These are phyloP conservation scores for Saturnia pavonia DNA, from an alignment of 2,888 invertebrate genomes.

Conservation along the genomic window DNA sequence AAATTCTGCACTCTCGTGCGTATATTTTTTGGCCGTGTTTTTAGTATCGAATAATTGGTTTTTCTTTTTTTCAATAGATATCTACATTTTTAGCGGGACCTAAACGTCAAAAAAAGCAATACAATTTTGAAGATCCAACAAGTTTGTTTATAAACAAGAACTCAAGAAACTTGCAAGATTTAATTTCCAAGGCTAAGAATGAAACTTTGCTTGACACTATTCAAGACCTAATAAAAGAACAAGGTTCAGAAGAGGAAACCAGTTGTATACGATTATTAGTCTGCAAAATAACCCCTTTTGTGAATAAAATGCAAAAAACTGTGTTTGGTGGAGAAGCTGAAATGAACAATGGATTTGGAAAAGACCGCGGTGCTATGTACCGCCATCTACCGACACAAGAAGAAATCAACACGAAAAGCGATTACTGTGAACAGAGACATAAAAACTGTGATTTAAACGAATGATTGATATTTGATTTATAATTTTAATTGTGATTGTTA, in stretches of 20 bases:
- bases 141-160: slow-evolving; percentile 85
- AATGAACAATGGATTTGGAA: slow-evolving; percentile 47
- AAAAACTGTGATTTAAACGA: slow-evolving; percentile 73
- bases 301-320: slow-evolving; percentile 89
- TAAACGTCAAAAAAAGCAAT: slow-evolving; percentile 46
- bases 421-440: slow-evolving; percentile 83
- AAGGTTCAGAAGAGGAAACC: slow-evolving; percentile 81
- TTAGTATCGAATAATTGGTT: too few relatives aligned
- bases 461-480: slow-evolving; percentile 38
- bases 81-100: slow-evolving; percentile 78
- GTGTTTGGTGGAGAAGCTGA: slow-evolving; percentile 69
- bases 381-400: slow-evolving; percentile 83
- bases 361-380: slow-evolving; percentile 73
- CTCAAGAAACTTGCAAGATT: slow-evolving; percentile 77
- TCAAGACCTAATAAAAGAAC: slow-evolving; percentile 80
- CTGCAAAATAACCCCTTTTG: slow-evolving; percentile 89
- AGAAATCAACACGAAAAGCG: slow-evolving; percentile 83
- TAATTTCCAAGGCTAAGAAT: slow-evolving; percentile 83
- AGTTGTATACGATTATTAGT: slow-evolving; percentile 87
- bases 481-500: not conserved
- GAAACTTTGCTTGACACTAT: slow-evolving; percentile 83
- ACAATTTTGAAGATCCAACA: slow-evolving; percentile 59
- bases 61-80: slow-evolving; percentile 83
- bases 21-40: too few relatives aligned
- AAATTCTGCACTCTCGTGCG: too few relatives aligned